Conservation (phyloP, 2,888 invertebrate genomes). For the Sacculina carcini region DNA sequence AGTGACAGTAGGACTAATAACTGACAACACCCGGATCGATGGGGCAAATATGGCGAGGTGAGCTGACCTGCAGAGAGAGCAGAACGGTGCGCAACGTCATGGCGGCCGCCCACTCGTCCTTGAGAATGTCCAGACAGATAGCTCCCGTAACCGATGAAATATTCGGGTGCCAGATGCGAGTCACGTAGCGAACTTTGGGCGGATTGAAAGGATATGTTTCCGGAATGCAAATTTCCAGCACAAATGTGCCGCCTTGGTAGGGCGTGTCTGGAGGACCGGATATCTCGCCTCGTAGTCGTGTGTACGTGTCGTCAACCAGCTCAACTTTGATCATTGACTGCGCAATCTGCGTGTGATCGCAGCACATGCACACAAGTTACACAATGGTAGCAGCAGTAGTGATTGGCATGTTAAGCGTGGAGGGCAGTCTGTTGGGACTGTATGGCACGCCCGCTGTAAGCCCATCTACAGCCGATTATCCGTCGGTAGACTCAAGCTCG, state of each 20-base stretch:
- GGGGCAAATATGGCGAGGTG: conserved; percentile 29
- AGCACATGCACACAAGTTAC: not conserved
- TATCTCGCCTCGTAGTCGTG: conserved; percentile 76
- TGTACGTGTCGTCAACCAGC: conserved; percentile 65
- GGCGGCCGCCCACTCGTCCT: conserved; percentile 96
- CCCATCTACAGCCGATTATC: too few relatives aligned
- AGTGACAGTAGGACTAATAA: too few relatives aligned
- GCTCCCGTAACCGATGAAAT: conserved; percentile 95
- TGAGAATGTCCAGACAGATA: conserved; percentile 93
- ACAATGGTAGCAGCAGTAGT: not conserved
- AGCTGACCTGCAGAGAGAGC: conserved; percentile 81
- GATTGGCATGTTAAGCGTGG: too few relatives aligned
- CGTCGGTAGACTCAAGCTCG: too few relatives aligned
- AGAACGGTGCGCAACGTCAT: conserved; percentile 89
- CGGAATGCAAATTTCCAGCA: conserved; percentile 87
- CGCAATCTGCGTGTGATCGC: not conserved
- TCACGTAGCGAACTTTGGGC: conserved; percentile 88
- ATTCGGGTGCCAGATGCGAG: conserved; percentile 99
- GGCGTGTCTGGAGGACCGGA: conserved; percentile 96
- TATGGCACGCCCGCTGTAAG: too few relatives aligned
- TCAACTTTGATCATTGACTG: conserved; percentile 28
- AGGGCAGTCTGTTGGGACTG: too few relatives aligned
- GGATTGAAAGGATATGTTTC: conserved; percentile 99
- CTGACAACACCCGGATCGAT: too few relatives aligned
- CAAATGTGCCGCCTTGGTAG: conserved; percentile 83